Evolutionary conservation across 2,113 vertebrate genomes (phyloP).

Genomic region (Thermophis baileyi): DNA sequence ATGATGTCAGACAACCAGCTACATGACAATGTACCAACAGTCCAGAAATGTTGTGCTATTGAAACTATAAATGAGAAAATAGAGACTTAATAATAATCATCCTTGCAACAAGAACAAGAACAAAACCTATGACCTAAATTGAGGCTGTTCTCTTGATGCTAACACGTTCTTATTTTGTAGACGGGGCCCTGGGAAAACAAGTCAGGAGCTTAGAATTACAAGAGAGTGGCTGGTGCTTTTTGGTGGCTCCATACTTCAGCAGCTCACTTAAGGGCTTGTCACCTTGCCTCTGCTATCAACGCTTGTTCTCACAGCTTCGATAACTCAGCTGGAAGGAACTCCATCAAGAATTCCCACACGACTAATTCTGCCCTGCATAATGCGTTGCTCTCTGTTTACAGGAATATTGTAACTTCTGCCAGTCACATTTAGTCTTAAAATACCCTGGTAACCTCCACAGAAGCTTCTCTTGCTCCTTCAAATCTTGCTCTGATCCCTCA

Average conservation of each 20-base stretch:
- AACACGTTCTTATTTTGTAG: conserved; percentile 30
- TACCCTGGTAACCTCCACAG: conserved; percentile 16
- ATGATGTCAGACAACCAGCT: background rate
- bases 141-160: conserved; percentile 32
- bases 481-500: background rate
- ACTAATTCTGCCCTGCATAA: conserved; percentile 35
- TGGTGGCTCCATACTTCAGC: conserved; percentile 27
- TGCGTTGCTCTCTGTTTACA: conserved; percentile 24
- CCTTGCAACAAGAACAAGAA: conserved; percentile 12
- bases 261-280: conserved; percentile 10
- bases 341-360: conserved; percentile 50
- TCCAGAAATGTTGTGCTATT: background rate
- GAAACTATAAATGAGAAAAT: background rate
- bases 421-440: conserved; percentile 1
- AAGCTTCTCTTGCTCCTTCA: background rate
- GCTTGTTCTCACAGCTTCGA: background rate
- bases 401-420: conserved; percentile 5
- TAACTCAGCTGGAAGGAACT: conserved; percentile 27
- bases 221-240: conserved; percentile 33
- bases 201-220: conserved; percentile 18
- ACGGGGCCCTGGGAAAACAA: conserved; percentile 26
- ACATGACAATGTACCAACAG: background rate
- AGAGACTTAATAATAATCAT: background rate
- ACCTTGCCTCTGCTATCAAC: conserved; percentile 38
- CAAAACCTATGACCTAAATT: conserved; percentile 9